Base-by-base conservation (phyloP, 30 jellyfish, hydroid and myxozoan species). In the Aurelia sp. region DNA sequence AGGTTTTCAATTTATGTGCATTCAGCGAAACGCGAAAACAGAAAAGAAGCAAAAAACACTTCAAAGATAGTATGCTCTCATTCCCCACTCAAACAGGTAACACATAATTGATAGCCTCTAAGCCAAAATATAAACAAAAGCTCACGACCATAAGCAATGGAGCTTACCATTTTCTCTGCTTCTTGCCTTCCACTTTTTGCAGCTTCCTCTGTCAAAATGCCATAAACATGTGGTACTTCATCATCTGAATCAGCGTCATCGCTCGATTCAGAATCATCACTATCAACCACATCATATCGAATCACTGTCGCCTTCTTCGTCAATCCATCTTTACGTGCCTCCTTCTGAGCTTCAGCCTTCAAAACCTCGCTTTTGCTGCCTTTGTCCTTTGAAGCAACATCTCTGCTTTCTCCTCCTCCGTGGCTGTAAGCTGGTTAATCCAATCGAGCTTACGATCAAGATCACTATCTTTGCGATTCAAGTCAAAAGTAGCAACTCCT, bases 241-340 rank as follows among this genome's bases (percentile, higher is more conserved):
- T 71, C 93, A 60, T 84, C 93, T 0, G 93, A 84, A 6, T 72
- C 93, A 63, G 61, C 66, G 0, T 84, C 82, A n/a, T 72, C 93
- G 22, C 84, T 67, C 9, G 51, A 81, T 15, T 53, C 93, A 18
- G 85, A 65, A 30, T 68, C 83, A 47, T 84, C 93, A 84, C 87
- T 71, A 20, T 84, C 93, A 4, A 66, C 74, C 3, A 84, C 93
- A 33, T 84, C 78, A 84, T 84, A 84, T 48, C 66, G 65, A 16
- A 84, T 63, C 33, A 84, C 93, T n/a, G 74, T 84, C 35, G 84
- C 57, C 75, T 62, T 65, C 53, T 63, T 78, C 62, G 50, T 65
- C 68, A 48, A 33, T 18, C 21, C 81, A 37, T 31, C 74, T 53
- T 76, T 51, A 1, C 23, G 22, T 12, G 76, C 93, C 27, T 16